phyloP scores from a whole-genome alignment of 2,888 invertebrate genomes.

The Pseudolycoriella hygida region DNA sequence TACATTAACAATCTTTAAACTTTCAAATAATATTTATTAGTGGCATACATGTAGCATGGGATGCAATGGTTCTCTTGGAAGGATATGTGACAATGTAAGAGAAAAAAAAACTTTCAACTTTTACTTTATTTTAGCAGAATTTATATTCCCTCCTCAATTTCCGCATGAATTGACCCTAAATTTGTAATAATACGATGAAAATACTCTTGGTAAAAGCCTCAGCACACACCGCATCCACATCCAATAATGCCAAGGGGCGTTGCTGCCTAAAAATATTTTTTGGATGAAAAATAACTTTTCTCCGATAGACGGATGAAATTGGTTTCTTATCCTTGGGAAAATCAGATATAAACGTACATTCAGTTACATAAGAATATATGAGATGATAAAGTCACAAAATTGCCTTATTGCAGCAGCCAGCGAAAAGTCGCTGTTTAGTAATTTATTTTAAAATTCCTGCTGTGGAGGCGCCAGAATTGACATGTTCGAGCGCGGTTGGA shows the following conservation, averaged over 20 bases:
- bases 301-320: neutral
- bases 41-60: too few species aligned
- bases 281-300: too few species aligned
- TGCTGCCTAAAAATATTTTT: neutral
- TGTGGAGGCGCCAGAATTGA: neutral
- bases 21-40: too few species aligned
- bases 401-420: neutral
- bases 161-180: constrained; percentile 1
- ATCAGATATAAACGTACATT: neutral
- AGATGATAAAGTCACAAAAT: too few species aligned
- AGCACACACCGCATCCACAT: neutral
- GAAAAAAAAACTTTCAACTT: neutral
- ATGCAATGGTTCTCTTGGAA: neutral
- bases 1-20: too few species aligned
- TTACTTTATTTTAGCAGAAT: neutral
- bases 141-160: constrained; percentile 1
- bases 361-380: too few species aligned
- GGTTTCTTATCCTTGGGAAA: neutral
- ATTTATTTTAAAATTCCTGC: constrained; percentile 1
- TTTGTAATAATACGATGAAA: neutral
- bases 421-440: neutral
- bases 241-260: constrained; percentile 1
- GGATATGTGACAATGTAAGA: neutral
- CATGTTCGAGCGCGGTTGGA: neutral
- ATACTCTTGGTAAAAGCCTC: neutral